A percentile compares a stretch with the other conserved stretches of the same genome.
phyloP scores from a whole-genome alignment of 1,140 invertebrate species.

The Drosophila sucinea region DNA sequence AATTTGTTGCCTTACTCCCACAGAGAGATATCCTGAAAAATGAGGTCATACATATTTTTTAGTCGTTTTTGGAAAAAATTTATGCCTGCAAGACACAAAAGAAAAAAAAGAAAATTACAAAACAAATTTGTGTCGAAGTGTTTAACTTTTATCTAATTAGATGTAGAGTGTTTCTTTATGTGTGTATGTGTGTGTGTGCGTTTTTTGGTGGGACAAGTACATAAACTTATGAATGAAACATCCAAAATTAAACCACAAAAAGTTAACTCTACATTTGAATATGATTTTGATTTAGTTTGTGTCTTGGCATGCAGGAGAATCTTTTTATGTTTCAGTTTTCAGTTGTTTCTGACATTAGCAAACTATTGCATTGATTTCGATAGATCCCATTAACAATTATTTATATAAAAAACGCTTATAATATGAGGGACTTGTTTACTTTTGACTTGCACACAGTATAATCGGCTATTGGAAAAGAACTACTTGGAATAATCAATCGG shows the following conservation, averaged over 20 bases:
- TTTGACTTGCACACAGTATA: too few species aligned
- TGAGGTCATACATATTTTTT: conserved; percentile 83
- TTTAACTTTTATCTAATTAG: conserved; percentile 12
- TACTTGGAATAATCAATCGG: too few species aligned
- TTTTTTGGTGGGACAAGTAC: conserved; percentile 31
- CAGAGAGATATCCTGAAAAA: conserved; percentile 83
- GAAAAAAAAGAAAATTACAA: conserved; percentile 78
- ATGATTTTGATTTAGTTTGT: conserved; percentile 28
- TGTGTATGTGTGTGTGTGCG: conserved; percentile 35
- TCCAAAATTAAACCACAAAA: conserved; percentile 27
- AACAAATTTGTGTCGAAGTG: conserved; percentile 77
- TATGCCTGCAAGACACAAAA: conserved; percentile 82
- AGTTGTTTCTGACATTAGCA: neutral
- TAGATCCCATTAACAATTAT: neutral
- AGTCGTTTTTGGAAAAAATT: conserved; percentile 83
- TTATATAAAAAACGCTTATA: too few species aligned
- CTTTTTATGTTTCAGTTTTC: conserved; percentile 8
- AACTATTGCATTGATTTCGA: neutral
- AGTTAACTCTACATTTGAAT: conserved; percentile 10
- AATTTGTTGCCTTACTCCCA: conserved; percentile 83
- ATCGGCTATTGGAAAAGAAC: too few species aligned
- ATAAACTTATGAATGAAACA: conserved; percentile 31
- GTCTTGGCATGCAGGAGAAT: conserved; percentile 15
- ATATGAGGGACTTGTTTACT: too few species aligned
- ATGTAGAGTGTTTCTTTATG: conserved; percentile 36